These are phyloP conservation scores for Ptychochromis oligacanthus DNA, from an alignment of 2,113 vertebrate genomes.

Conservation along the genomic window DNA sequence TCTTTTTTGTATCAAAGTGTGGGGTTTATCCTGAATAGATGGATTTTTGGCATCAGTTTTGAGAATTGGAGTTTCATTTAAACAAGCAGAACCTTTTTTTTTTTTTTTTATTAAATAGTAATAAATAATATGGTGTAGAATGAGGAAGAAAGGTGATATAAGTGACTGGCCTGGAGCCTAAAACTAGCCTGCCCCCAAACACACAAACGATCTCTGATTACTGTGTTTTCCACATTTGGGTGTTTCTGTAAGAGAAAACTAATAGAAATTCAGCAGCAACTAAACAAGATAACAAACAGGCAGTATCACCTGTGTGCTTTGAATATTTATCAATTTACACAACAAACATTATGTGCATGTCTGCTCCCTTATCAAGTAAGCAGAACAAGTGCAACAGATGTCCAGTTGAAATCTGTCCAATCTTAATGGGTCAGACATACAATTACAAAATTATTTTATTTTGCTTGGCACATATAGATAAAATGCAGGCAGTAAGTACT, in stretches of 20 bases:
- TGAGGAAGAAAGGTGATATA: fast-evolving
- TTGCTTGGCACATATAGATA: neutral
- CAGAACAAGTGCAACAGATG: neutral
- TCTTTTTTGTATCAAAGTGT: too few species aligned
- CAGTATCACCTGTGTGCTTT: neutral
- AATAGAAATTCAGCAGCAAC: neutral
- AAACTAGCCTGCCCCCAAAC: too few species aligned
- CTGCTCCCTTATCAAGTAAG: neutral
- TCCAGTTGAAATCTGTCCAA: neutral
- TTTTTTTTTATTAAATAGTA: neutral
- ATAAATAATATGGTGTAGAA: fast-evolving
- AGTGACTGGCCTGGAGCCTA: too few species aligned
- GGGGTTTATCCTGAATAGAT: too few species aligned
- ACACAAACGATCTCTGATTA: neutral
- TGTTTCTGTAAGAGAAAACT: neutral
- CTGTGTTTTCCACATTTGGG: neutral
- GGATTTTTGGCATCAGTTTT: neutral
- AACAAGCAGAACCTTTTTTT: fast-evolving
- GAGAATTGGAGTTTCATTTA: neutral
- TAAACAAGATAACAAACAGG: neutral
- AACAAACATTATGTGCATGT: neutral
- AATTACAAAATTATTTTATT: neutral
- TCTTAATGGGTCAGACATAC: neutral
- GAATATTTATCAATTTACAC: neutral
- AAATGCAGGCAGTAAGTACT: neutral